Evolutionary conservation across 1,140 invertebrate genomes (phyloP).

Genomic region (Antheraea mylitta): DNA sequence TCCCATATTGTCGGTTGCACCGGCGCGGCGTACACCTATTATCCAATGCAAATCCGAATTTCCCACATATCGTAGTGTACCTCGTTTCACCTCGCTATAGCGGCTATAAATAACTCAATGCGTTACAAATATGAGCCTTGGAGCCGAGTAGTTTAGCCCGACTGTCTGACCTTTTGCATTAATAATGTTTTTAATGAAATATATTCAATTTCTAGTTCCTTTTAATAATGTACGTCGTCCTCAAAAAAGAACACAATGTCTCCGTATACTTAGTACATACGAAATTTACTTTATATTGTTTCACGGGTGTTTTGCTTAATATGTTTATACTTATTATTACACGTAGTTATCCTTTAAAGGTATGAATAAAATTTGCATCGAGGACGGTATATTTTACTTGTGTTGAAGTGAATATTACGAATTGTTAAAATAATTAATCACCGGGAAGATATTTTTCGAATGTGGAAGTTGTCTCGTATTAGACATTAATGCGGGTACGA

Average conservation of each 20-base stretch:
- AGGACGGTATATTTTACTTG: no score
- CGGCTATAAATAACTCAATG: constrained; percentile 67
- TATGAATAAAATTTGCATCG: no score
- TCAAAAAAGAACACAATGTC: no score
- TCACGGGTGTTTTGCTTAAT: no score
- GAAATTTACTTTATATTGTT: no score
- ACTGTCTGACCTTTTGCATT: constrained; percentile 42
- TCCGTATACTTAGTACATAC: no score
- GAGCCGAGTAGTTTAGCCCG: constrained; percentile 54
- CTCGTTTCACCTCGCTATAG: constrained; percentile 66
- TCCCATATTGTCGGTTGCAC: constrained; percentile 43
- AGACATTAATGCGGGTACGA: constrained; percentile 15
- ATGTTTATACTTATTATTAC: no score
- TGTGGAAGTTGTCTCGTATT: constrained; percentile 23
- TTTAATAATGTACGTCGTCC: no score
- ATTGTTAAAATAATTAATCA: constrained; percentile 15
- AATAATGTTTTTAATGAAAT: constrained; percentile 50
- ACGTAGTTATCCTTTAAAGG: no score
- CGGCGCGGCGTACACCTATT: constrained; percentile 54
- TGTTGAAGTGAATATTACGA: background rate
- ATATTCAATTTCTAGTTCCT: constrained; percentile 21
- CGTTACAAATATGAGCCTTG: constrained; percentile 58
- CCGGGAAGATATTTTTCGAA: constrained; percentile 21
- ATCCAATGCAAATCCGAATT: constrained; percentile 77
- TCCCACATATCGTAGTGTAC: constrained; percentile 65